phyloP scores from a whole-genome alignment of 2,888 invertebrate genomes.

The Habrosyne pyritoides region DNA sequence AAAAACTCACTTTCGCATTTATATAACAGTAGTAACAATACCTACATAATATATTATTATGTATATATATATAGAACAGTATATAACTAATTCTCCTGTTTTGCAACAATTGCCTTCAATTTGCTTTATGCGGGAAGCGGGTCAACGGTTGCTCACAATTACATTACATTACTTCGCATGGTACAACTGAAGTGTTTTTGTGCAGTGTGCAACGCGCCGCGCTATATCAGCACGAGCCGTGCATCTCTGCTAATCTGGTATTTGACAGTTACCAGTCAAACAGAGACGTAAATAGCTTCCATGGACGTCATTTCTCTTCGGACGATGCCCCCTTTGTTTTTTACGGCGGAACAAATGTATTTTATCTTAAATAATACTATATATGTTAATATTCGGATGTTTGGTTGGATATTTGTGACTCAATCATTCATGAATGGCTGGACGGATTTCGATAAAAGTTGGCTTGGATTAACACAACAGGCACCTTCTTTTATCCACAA shows the following conservation, averaged over 20 bases:
- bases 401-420: no score
- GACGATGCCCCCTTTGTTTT: slow-evolving; percentile 56
- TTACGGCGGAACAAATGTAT: background rate
- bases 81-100: slow-evolving; percentile 37
- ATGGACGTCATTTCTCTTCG: slow-evolving; percentile 58
- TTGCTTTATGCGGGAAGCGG: slow-evolving; percentile 34
- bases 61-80: no score
- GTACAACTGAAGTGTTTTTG: slow-evolving; percentile 18
- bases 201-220: slow-evolving; percentile 23
- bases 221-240: slow-evolving; percentile 49
- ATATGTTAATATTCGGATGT: no score
- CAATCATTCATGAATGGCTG: no score
- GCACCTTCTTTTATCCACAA: no score
- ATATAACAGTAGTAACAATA: no score
- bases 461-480: no score
- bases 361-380: background rate
- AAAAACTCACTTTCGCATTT: no score
- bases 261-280: slow-evolving; percentile 67
- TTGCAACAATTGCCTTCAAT: slow-evolving; percentile 45
- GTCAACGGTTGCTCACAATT: slow-evolving; percentile 41
- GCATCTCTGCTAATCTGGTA: slow-evolving; percentile 58
- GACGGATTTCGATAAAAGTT: no score
- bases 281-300: slow-evolving; percentile 61
- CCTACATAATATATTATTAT: no score
- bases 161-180: slow-evolving; percentile 7